Base-by-base conservation (phyloP, 2,113 vertebrate species). In the Larimichthys crocea region DNA sequence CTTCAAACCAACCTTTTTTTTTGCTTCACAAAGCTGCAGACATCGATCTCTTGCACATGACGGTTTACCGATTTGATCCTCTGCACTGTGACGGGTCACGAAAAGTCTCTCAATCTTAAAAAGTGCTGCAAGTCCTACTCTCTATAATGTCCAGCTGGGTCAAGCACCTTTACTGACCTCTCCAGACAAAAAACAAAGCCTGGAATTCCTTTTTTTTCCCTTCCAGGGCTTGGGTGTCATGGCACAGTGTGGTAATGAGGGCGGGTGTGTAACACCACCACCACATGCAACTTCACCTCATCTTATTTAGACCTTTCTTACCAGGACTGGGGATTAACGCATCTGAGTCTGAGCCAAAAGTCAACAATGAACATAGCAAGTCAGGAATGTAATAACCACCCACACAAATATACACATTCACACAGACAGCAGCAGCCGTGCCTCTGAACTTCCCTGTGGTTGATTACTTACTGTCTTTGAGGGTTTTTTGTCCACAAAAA, bases 91-190 rank as follows among this genome's bases (percentile, higher is more conserved):
- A 82, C 83, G 73, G 74, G 49, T 56, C 79, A 78, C 71, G 76
- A 81, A 78, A 86, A 87, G 86, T 86, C 76, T 72, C 68, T 85
- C 55, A 68, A 69, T 80, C 86, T 75, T 76, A 60, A 89, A 82
- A 85, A 71, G 66, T 42, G 75, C 79, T 85, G 74, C 80, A 74
- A 74, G 69, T 79, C 56, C 57, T 50, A 44, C 86, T 90, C 87
- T 88, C 69, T 62, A 71, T 64, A 52, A 57, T 6, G 79, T 72
- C 88, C 80, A 86, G 90, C 78, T 66, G 22, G 90, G 93, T 94
- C 92, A 92, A 93, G 92, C 87, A 92, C 90, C 90, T 92, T 90
- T 60, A 17, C 80, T 87, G 88, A 93, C 84, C 93, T 83, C 80
- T 70, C 9, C 40, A 72, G 81, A 90, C 86, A 85, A 84, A 82